phyloP scores from a whole-genome alignment of 2,888 invertebrate genomes.

The Pyrochroa serraticornis region DNA sequence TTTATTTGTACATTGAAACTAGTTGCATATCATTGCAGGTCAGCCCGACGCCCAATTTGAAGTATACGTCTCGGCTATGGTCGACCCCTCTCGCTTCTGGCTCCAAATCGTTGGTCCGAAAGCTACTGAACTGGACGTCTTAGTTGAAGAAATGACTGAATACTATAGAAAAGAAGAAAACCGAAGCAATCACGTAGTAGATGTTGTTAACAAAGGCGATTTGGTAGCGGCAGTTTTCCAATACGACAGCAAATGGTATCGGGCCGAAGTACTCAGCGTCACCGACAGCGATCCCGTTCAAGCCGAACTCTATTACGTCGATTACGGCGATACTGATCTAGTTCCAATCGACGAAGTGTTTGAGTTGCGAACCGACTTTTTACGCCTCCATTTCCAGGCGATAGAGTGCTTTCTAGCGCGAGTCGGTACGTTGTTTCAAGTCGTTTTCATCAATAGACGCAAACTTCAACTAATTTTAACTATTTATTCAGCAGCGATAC shows the following conservation, averaged over 20 bases:
- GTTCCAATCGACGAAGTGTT: constrained; percentile 70
- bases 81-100: constrained; percentile 83
- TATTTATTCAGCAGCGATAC: no score
- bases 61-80: constrained; percentile 86
- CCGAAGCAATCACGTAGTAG: constrained; percentile 62
- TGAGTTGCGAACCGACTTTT: constrained; percentile 76
- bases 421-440: constrained; percentile 60
- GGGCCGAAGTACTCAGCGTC: constrained; percentile 71
- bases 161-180: constrained; percentile 75
- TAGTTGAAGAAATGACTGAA: constrained; percentile 82
- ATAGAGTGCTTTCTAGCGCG: constrained; percentile 85
- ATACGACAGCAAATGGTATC: constrained; percentile 83
- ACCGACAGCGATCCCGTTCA: constrained; percentile 66
- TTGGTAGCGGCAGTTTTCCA: constrained; percentile 84
- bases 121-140: constrained; percentile 76
- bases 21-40: no score
- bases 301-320: constrained; percentile 80
- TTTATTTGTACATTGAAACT: no score
- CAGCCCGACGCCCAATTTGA: constrained; percentile 70
- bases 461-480: background rate
- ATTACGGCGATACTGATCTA: constrained; percentile 85
- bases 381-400: constrained; percentile 79
- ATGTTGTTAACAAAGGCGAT: constrained; percentile 71
- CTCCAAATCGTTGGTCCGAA: constrained; percentile 79
- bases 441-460: no score